Percentiles rank a stretch among this genome's conserved stretches.
Conservation (phyloP, 2,888 invertebrate genomes). For the Rhopalosiphum nymphaeae region DNA sequence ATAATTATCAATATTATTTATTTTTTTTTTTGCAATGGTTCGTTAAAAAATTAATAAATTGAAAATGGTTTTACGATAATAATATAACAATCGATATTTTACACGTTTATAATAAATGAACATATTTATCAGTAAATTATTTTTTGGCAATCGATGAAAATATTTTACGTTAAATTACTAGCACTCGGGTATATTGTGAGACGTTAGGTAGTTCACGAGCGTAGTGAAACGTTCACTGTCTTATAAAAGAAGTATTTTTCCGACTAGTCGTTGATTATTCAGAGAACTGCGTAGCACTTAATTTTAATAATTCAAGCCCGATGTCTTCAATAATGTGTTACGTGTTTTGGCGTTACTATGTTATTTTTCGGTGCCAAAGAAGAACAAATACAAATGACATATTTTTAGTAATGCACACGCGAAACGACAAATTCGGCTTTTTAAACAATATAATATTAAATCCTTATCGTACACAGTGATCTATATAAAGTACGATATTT, state of each 20-base stretch:
- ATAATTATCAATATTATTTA: too few relatives aligned
- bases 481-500: neutral
- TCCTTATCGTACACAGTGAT: neutral
- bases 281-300: neutral
- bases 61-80: neutral
- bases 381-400: neutral
- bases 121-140: neutral
- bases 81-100: neutral
- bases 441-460: conserved; percentile 37
- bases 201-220: neutral
- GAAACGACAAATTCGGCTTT: neutral
- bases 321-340: conserved; percentile 44
- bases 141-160: neutral
- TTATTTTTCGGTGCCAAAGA: neutral
- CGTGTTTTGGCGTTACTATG: conserved; percentile 42
- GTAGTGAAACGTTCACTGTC: neutral
- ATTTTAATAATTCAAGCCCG: conserved; percentile 45
- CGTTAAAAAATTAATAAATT: neutral
- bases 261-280: conserved; percentile 20
- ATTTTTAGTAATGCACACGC: conserved; percentile 18
- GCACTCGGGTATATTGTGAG: neutral
- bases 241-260: neutral
- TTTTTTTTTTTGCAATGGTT: neutral
- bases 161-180: neutral
- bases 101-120: neutral